Evolutionary conservation across 2,113 vertebrate species (phyloP).

Genomic region (Salvator merianae): DNA sequence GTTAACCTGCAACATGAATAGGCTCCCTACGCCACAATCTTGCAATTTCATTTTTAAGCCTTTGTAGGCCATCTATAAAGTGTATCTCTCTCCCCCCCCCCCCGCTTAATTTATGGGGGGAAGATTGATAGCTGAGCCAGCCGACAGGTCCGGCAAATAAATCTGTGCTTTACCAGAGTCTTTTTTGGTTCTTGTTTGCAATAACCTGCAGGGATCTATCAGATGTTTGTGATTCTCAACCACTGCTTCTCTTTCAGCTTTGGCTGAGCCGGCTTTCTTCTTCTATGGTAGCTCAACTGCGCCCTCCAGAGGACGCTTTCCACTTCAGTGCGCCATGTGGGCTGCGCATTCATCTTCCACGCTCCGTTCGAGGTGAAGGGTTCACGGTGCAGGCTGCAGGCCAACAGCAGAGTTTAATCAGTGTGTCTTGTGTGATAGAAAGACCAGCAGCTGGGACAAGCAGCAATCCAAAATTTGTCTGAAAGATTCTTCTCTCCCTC

Average conservation of each 20-base stretch:
- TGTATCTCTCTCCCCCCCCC: accelerated
- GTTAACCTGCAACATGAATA: too few relatives aligned
- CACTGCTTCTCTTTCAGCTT: neutral
- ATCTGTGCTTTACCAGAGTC: neutral
- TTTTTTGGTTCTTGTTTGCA: neutral
- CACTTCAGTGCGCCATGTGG: neutral
- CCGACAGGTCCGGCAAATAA: neutral
- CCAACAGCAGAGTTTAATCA: slow-evolving; percentile 21
- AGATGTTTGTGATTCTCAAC: slow-evolving; percentile 34
- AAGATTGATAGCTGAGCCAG: neutral
- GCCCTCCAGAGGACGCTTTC: slow-evolving; percentile 61
- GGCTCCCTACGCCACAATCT: too few relatives aligned
- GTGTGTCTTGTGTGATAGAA: neutral
- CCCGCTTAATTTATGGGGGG: too few relatives aligned
- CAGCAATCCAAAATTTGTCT: neutral
- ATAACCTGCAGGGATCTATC: neutral
- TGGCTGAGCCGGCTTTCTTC: accelerated
- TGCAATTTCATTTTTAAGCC: too few relatives aligned
- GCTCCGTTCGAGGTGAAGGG: neutral
- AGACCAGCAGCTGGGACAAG: neutral
- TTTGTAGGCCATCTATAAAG: neutral
- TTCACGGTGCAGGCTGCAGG: neutral
- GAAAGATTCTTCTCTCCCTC: neutral
- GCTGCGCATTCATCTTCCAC: neutral
- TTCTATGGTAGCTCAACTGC: slow-evolving; percentile 59